Evolutionary conservation across 1,140 invertebrate species (phyloP), one percentile per base, ranked within the genome.

Genomic region (Brachionus koreanus): DNA sequence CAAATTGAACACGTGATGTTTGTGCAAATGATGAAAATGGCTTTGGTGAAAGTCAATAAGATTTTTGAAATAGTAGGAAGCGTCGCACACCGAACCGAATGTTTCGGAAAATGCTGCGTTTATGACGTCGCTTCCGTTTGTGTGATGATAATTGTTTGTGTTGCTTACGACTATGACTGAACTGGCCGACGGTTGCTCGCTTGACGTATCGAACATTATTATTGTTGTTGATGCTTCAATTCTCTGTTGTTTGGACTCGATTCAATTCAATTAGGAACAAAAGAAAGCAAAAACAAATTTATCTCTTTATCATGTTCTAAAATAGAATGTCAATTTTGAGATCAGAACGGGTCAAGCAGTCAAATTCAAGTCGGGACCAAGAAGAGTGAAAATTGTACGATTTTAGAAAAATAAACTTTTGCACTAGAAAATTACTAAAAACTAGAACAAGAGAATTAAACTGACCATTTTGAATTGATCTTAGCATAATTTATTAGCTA

Each of bases 221-320:
- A 29, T 65, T 29, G 9, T 1, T 65, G n/a, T 19, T n/a, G 6
- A 57, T 16, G n/a, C 49, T 16, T 19, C 33, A 16, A 37, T 39
- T 37, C 16, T 69, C 35, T 16, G 12, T 29, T 57, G 49, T 16
- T 57, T 57, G 49, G 49, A 49, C 16, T 57, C 19, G 16, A 23
- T 57, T 57, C 49, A 19, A 23, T 57, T 57, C n/a, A 49, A 16
- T n/a, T 13, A n/a, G n/a, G 43, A 49, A 13, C 13, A 49, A 16
- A 13, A 16, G 16, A 49, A 7, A 7, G 12, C 7, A 10, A 10
- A 42, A 19, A 7, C 3, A 29, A 63, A 12, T 63, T 39, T 69
- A 69, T 69, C 65, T 69, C 37, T 69, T 69, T 69, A 39, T 69
- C 65, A 69, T 69, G 65, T 69, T 69, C 65, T 69, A 74, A 74